phyloP scores from a whole-genome alignment of 1,140 invertebrate genomes.

The Leptinotarsa lineolata region DNA sequence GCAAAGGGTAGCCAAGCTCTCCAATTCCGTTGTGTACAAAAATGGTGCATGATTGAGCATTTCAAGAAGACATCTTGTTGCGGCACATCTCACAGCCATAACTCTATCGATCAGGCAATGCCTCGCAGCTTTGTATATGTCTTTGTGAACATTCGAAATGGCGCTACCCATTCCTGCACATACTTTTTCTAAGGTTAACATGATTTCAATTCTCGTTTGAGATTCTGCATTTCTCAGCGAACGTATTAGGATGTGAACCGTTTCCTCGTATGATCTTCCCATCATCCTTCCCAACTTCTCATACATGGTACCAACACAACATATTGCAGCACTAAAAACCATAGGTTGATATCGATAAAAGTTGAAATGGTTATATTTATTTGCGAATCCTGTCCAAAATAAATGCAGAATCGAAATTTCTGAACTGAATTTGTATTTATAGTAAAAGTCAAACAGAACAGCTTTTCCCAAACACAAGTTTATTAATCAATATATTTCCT shows the following conservation, averaged over 20 bases:
- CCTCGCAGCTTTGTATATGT: conserved; percentile 87
- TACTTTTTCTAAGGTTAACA: conserved; percentile 92
- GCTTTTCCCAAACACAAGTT: too few species aligned
- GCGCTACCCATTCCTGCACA: conserved; percentile 87
- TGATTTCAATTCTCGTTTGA: conserved; percentile 93
- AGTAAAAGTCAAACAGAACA: too few species aligned
- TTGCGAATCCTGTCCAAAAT: too few species aligned
- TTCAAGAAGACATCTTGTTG: conserved; percentile 86
- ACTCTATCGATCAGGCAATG: conserved; percentile 86
- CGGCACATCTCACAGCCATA: conserved; percentile 87
- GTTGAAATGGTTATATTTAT: too few species aligned
- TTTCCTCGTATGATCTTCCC: conserved; percentile 97
- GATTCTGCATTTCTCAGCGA: conserved; percentile 94
- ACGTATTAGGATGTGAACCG: conserved; percentile 89
- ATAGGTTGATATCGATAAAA: too few species aligned
- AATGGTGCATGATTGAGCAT: conserved; percentile 89
- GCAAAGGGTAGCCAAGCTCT: conserved; percentile 85
- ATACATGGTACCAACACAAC: conserved; percentile 96
- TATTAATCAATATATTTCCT: too few species aligned
- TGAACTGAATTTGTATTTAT: too few species aligned
- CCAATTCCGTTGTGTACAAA: conserved; percentile 87
- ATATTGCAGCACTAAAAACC: conserved; percentile 86
- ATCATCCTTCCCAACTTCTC: conserved; percentile 97
- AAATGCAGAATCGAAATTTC: too few species aligned
- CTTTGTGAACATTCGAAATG: conserved; percentile 85